Evolutionary conservation across 2,113 vertebrate genomes (phyloP), one percentile per base, ranked within the genome.

Genomic region (Bubalus kerabau): DNA sequence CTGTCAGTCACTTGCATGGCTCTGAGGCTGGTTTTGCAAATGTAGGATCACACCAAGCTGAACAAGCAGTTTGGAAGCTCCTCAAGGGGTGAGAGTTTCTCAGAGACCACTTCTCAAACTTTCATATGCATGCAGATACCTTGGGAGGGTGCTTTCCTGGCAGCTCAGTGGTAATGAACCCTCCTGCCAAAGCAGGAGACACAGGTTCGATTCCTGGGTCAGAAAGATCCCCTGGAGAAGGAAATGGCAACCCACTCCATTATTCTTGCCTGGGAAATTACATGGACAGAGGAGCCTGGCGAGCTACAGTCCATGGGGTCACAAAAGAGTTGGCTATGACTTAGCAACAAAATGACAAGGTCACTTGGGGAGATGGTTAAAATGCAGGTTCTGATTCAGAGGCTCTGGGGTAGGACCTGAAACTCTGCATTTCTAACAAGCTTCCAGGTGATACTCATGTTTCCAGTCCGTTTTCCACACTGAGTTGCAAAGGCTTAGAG

Each of bases 61-160:
- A 96, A 54, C 50, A 94, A 96, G 97, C 78, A 74, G 91, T 96
- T 91, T 60, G 15, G 88, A 95, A 89, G 89, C 74, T 94, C 36
- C 40, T 90, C 40, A 57, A 26, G 16, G 16, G 28, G 21, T 43
- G 5, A 81, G 82, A 32, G 59, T 88, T 67, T 94, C 87, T 74
- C 59, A 92, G 56, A 93, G 36, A 46, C 28, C 14, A 10, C 23
- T 84, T 82, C 82, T 96, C 36, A 78, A 57, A 54, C 46, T 97
- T 80, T 71, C 54, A n/a, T 40, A 14, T 16, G 36, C 28, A 3
- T 7, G 62, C 17, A 21, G 2, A n/a, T 80, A 14, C 7, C 10
- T 2, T 36, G 3, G 21, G 43, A 0, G 12, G 50, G 43, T 12
- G 12, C 12, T 43, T 76, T 43, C 40, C 71, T 76, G 40, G 71